These are phyloP conservation scores for Platanista minor DNA, from an alignment of 2,113 vertebrate species.

Conservation along the genomic window DNA sequence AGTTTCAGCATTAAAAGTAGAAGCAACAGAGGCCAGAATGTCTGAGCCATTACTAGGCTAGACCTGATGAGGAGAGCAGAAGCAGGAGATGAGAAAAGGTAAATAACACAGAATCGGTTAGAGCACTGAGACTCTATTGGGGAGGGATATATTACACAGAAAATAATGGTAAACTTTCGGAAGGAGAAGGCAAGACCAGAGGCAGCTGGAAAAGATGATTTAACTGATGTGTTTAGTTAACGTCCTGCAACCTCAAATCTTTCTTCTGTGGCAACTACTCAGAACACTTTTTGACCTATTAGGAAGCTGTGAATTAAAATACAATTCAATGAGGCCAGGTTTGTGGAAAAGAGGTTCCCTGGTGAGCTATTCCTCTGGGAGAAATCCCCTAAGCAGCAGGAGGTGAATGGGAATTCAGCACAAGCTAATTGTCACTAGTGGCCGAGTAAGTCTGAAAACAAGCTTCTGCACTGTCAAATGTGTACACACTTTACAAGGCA, in stretches of 20 bases:
- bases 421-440: not conserved
- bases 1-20: not conserved
- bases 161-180: not conserved
- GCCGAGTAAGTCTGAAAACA: not conserved
- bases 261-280: not conserved
- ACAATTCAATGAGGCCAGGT: not conserved
- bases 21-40: not conserved
- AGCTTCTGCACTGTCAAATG: not conserved
- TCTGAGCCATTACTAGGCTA: not conserved
- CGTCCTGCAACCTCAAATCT: not conserved
- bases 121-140: not conserved
- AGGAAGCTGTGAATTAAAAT: not conserved
- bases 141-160: not conserved
- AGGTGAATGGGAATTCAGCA: not conserved
- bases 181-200: not conserved
- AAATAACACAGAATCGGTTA: not conserved
- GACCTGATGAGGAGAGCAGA: not conserved
- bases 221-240: not conserved
- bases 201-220: not conserved
- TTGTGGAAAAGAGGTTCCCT: not conserved
- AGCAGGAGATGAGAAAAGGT: not conserved
- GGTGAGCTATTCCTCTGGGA: not conserved
- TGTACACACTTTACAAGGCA: too few species aligned
- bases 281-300: not conserved
- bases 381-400: not conserved